Percentiles rank a stretch among this genome's conserved stretches.
These are phyloP conservation scores for Eristalis intricaria DNA, from an alignment of 2,888 invertebrate genomes.

Conservation along the genomic window DNA sequence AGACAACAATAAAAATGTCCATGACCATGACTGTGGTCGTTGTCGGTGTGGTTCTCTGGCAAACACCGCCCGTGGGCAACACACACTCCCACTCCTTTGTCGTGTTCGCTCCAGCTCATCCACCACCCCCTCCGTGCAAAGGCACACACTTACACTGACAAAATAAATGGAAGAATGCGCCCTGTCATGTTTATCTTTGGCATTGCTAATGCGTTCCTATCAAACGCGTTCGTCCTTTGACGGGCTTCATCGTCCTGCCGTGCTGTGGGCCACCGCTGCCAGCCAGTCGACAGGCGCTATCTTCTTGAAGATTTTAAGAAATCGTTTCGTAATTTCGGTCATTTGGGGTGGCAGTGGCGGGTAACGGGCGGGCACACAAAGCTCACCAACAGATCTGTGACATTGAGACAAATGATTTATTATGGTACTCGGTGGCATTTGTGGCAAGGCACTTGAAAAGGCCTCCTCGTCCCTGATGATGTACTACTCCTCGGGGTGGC, in stretches of 20 bases:
- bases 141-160: conserved; percentile 40
- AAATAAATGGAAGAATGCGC: conserved; percentile 71
- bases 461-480: conserved; percentile 53
- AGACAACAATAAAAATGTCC: conserved; percentile 66
- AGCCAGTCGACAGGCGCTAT: conserved; percentile 25
- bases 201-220: conserved; percentile 70
- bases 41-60: conserved; percentile 9
- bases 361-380: conserved; percentile 36
- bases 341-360: conserved; percentile 49
- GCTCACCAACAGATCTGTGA: conserved; percentile 68
- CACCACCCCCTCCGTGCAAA: neutral
- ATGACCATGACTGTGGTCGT: conserved; percentile 56
- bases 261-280: neutral
- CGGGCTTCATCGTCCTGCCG: conserved; percentile 5
- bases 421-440: conserved; percentile 65
- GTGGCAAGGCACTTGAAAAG: conserved; percentile 51
- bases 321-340: conserved; percentile 58
- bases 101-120: conserved; percentile 32
- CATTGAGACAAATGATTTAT: conserved; percentile 72
- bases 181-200: conserved; percentile 72
- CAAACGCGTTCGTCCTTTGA: conserved; percentile 66
- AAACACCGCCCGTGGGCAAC: conserved; percentile 58
- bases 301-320: conserved; percentile 48
- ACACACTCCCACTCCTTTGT: conserved; percentile 61
- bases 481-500: conserved; percentile 16